A percentile compares a stretch with the other conserved stretches of the same genome.
Conservation (phyloP, 2,113 vertebrate species). For the Bothrops jararaca region DNA sequence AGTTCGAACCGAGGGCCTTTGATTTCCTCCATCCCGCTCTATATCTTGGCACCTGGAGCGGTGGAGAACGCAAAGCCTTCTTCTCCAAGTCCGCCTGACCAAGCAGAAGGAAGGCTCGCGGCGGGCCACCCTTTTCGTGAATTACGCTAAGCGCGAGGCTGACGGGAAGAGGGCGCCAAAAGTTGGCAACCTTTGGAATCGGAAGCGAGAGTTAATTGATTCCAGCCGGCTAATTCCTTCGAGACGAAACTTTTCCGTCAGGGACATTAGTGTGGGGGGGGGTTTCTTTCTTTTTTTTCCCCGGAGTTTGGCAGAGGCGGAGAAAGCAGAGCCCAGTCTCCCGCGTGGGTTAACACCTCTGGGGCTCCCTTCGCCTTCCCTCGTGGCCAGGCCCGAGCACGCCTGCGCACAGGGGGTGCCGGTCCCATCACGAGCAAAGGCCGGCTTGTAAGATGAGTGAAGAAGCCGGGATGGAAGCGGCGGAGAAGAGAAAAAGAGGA, state of each 20-base stretch:
- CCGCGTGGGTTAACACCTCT: neutral
- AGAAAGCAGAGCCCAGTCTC: neutral
- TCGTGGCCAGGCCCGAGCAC: constrained; percentile 46
- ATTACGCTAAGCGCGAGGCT: neutral
- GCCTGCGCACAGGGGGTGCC: constrained; percentile 68
- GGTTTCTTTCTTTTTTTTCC: neutral
- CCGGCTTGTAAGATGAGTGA: constrained; percentile 82
- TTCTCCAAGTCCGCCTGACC: neutral
- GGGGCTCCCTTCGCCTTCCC: constrained; percentile 7
- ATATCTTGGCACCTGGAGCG: too few relatives aligned
- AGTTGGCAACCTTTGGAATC: neutral
- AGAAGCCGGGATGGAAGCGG: constrained; percentile 64
- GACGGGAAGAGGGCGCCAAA: neutral
- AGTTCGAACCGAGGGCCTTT: neutral
- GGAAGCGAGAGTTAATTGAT: neutral
- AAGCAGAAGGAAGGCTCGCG: neutral
- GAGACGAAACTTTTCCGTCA: neutral
- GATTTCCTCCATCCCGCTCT: neutral
- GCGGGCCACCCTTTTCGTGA: neutral
- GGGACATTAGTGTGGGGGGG: neutral
- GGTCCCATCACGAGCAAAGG: constrained; percentile 67
- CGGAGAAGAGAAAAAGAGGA: constrained; percentile 43
- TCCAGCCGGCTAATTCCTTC: neutral
- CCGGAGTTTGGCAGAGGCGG: neutral
- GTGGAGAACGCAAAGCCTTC: neutral